Conservation (phyloP, 2,113 vertebrate species). For the Psittacus erithacus region DNA sequence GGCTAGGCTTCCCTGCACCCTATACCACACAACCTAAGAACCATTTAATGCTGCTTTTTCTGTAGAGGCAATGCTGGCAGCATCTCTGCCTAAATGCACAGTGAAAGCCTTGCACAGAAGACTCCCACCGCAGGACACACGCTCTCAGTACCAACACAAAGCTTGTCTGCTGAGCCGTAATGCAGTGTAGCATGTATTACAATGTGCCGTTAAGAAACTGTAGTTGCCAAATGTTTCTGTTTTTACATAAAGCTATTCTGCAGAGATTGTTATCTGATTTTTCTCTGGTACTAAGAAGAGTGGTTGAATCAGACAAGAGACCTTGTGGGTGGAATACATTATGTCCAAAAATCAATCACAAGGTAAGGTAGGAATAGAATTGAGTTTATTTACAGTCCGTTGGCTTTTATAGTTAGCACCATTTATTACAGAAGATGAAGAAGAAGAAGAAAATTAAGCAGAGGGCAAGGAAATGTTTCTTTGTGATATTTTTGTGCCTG, state of each 20-base stretch:
- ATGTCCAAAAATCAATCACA: slow-evolving; percentile 56
- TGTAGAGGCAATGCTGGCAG: neutral
- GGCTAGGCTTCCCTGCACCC: neutral
- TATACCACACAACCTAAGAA: neutral
- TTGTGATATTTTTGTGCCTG: slow-evolving; percentile 60
- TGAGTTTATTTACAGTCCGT: slow-evolving; percentile 50
- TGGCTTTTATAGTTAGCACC: slow-evolving; percentile 56
- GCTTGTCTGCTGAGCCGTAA: neutral
- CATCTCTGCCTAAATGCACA: neutral
- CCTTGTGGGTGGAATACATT: slow-evolving; percentile 57
- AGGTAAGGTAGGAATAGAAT: slow-evolving; percentile 44
- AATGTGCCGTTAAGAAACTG: neutral
- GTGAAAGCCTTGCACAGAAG: neutral
- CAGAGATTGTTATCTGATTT: slow-evolving; percentile 40
- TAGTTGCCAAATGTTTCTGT: slow-evolving; percentile 21
- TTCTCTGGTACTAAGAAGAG: slow-evolving; percentile 38
- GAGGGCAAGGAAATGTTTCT: slow-evolving; percentile 11
- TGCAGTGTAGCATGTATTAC: neutral
- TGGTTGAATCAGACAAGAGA: slow-evolving; percentile 49
- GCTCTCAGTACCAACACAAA: accelerated
- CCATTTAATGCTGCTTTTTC: neutral
- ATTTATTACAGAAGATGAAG: slow-evolving; percentile 53
- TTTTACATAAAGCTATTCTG: slow-evolving; percentile 28
- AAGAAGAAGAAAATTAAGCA: slow-evolving; percentile 49
- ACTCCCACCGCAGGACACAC: accelerated